Conservation (phyloP, 2,888 invertebrate species). For the Macrophya annulata region DNA sequence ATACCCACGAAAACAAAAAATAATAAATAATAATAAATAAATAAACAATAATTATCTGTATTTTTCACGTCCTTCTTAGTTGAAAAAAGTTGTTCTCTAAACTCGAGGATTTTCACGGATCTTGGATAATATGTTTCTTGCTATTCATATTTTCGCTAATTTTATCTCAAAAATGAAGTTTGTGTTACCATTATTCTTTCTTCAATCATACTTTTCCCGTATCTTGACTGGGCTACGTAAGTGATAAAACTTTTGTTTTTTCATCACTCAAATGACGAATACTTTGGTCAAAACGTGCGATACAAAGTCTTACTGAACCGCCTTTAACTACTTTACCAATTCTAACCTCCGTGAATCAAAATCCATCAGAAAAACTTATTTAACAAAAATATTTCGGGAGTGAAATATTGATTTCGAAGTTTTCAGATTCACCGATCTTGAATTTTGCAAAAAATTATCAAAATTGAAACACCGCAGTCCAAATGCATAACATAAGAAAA, state of each 20-base stretch:
- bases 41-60: too few relatives aligned
- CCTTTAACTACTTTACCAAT: background rate
- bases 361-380: too few relatives aligned
- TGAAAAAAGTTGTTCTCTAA: background rate
- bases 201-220: background rate
- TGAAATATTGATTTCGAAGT: too few relatives aligned
- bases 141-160: background rate
- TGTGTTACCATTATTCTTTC: background rate
- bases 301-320: background rate
- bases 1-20: too few relatives aligned
- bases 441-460: too few relatives aligned
- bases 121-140: background rate
- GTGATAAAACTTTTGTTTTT: background rate
- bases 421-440: too few relatives aligned
- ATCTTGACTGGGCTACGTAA: background rate
- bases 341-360: background rate
- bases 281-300: background rate
- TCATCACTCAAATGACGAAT: background rate
- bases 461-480: background rate
- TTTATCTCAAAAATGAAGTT: background rate
- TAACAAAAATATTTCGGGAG: too few relatives aligned
- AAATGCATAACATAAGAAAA: too few relatives aligned
- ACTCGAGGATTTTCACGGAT: too few relatives aligned
- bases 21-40: too few relatives aligned
- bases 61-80: too few relatives aligned